Conservation (phyloP, 1,140 invertebrate species). For the Laupala kohalensis region DNA sequence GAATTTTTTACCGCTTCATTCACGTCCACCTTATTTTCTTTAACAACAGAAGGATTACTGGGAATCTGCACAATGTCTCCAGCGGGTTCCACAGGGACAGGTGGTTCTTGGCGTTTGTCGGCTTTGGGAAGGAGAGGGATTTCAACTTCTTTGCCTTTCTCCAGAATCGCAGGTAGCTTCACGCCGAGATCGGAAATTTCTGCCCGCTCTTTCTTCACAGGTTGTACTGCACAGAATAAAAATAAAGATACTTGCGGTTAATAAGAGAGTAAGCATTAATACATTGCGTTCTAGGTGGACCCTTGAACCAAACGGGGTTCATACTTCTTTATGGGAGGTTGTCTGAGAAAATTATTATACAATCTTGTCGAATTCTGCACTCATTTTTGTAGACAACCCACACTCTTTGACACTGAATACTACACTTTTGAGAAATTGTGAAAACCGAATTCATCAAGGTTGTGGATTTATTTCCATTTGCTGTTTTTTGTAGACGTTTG, state of each 20-base stretch:
- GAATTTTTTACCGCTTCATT: background rate
- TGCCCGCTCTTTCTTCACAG: background rate
- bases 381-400: too few relatives aligned
- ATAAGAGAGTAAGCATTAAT: background rate
- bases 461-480: too few relatives aligned
- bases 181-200: background rate
- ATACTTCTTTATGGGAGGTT: too few relatives aligned
- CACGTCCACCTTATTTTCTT: background rate
- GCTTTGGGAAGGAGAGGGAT: background rate
- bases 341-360: too few relatives aligned
- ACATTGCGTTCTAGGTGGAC: too few relatives aligned
- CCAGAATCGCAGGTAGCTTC: background rate
- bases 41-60: background rate
- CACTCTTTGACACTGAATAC: too few relatives aligned
- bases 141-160: background rate
- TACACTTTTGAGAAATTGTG: too few relatives aligned
- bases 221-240: background rate
- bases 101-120: conserved; percentile 30
- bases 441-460: too few relatives aligned
- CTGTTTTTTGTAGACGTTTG: too few relatives aligned
- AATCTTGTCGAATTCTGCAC: too few relatives aligned
- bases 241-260: background rate
- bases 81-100: conserved; percentile 33
- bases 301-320: too few relatives aligned
- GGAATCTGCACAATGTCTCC: conserved; percentile 11